These are phyloP conservation scores for Drosophila azteca DNA, from an alignment of 1,140 invertebrate genomes.

Conservation along the genomic window DNA sequence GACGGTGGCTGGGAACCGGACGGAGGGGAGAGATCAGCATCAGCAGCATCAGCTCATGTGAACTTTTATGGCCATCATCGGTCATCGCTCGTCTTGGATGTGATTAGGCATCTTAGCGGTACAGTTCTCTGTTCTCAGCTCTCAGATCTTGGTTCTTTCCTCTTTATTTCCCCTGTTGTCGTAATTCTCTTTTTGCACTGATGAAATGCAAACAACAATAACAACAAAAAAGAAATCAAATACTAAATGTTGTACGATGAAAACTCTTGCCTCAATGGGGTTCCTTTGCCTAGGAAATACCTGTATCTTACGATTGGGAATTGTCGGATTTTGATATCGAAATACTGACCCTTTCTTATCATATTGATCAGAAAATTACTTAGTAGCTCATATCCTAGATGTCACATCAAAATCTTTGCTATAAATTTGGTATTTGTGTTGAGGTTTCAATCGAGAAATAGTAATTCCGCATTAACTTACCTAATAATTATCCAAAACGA, in stretches of 20 bases:
- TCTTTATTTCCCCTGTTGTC: neutral
- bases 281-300: too few species aligned
- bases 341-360: too few species aligned
- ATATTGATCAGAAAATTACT: too few species aligned
- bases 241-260: slow-evolving; percentile 5
- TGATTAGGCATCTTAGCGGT: slow-evolving; percentile 77
- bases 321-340: too few species aligned
- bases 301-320: too few species aligned
- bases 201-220: slow-evolving; percentile 7
- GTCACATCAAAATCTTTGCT: too few species aligned
- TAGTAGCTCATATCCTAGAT: too few species aligned
- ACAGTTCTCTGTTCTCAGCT: slow-evolving; percentile 42
- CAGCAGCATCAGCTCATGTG: slow-evolving; percentile 43
- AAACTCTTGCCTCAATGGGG: neutral
- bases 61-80: slow-evolving; percentile 61
- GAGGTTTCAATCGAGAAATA: too few species aligned
- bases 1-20: neutral
- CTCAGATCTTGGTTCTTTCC: neutral
- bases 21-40: neutral
- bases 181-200: slow-evolving; percentile 3
- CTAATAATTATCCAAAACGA: too few species aligned
- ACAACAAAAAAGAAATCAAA: neutral
- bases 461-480: too few species aligned
- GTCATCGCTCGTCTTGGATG: slow-evolving; percentile 60
- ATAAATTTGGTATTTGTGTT: too few species aligned